Percentiles rank a stretch among this genome's conserved stretches.
phyloP scores from a whole-genome alignment of 1,140 invertebrate genomes.

The Drosophila novamexicana region DNA sequence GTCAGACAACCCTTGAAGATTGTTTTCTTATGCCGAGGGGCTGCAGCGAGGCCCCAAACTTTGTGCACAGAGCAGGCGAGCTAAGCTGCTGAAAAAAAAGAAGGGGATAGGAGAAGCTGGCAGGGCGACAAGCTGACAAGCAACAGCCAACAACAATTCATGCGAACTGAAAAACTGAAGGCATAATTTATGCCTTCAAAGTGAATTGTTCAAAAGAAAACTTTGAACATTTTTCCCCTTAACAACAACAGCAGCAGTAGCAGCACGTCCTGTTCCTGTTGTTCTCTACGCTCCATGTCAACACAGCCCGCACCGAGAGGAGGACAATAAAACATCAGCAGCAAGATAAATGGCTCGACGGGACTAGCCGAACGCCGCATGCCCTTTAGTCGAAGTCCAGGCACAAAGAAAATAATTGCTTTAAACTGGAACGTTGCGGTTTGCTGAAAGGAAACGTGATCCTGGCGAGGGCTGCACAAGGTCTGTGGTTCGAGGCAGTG shows the following conservation, averaged over 20 bases:
- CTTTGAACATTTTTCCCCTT: constrained; percentile 68
- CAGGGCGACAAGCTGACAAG: constrained; percentile 57
- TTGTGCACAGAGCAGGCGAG: constrained; percentile 71
- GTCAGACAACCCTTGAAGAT: constrained; percentile 79
- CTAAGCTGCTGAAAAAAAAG: constrained; percentile 59
- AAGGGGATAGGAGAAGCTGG: constrained; percentile 3
- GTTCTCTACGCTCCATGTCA: constrained; percentile 51
- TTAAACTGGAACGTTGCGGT: neutral
- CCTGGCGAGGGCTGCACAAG: too few relatives aligned
- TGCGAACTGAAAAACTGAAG: constrained; percentile 78
- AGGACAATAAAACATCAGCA: constrained; percentile 52
- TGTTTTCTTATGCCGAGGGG: constrained; percentile 71
- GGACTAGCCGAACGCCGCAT: constrained; percentile 24
- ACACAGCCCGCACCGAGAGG: constrained; percentile 41
- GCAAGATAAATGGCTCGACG: constrained; percentile 57
- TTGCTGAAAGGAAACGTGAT: neutral
- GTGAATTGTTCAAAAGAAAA: constrained; percentile 79
- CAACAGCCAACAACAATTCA: constrained; percentile 67
- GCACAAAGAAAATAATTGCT: constrained; percentile 1
- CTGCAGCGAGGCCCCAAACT: constrained; percentile 61
- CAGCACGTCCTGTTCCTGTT: constrained; percentile 46
- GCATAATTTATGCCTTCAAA: constrained; percentile 83
- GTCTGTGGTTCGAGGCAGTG: too few relatives aligned
- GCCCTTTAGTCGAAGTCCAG: neutral
- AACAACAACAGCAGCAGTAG: constrained; percentile 18